Conservation (phyloP, 2,888 invertebrate species). For the Ophion costatus region DNA sequence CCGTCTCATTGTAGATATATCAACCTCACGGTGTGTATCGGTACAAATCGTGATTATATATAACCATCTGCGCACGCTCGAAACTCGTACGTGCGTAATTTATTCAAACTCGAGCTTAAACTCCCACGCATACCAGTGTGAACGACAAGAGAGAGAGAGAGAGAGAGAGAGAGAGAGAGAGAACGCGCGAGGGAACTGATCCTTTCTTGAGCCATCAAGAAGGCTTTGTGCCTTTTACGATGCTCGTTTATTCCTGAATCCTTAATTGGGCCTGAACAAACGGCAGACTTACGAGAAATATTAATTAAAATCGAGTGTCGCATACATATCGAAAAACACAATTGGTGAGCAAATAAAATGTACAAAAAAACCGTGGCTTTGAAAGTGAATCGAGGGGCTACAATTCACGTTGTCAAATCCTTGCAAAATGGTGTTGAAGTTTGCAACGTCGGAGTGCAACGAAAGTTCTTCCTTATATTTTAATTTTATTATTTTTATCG, state of each 20-base stretch:
- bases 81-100: constrained; percentile 76
- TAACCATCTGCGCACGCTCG: constrained; percentile 67
- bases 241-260: constrained; percentile 8
- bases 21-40: constrained; percentile 6
- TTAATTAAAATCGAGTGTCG: no score
- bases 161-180: constrained; percentile 56
- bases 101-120: constrained; percentile 80
- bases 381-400: no score
- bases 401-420: no score
- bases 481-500: no score
- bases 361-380: no score
- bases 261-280: constrained; percentile 18
- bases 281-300: neutral
- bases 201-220: neutral
- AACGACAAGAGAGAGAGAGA: constrained; percentile 58
- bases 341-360: no score
- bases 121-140: constrained; percentile 78
- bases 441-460: no score
- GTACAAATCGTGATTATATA: neutral
- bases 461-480: no score
- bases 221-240: constrained; percentile 20
- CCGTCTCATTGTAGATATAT: constrained; percentile 22
- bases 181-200: constrained; percentile 25
- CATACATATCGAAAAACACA: no score
- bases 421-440: no score